These are phyloP conservation scores for Eueremaeus valkanovi DNA, from an alignment of 2,888 invertebrate genomes.

Conservation along the genomic window DNA sequence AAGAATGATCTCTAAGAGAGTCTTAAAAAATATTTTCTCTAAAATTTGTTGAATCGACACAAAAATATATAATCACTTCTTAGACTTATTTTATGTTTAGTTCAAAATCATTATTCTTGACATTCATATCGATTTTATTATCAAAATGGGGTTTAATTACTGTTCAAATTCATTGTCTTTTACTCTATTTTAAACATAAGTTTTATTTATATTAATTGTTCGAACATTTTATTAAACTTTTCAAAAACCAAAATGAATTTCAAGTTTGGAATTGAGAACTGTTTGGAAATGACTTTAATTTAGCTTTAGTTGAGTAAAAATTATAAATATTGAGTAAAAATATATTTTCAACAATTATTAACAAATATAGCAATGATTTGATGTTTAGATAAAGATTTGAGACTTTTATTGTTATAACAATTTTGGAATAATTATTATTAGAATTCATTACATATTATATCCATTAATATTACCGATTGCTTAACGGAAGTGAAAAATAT, in stretches of 20 bases:
- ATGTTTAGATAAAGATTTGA: background rate
- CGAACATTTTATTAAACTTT: too few species aligned
- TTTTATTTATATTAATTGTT: too few species aligned
- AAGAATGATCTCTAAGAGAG: background rate
- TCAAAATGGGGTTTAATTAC: background rate
- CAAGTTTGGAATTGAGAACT: too few species aligned
- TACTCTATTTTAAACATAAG: too few species aligned
- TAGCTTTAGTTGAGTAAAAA: background rate
- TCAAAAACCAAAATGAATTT: too few species aligned
- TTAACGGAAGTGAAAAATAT: constrained; percentile 46
- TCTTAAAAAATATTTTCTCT: background rate
- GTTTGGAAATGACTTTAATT: too few species aligned
- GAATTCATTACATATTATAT: too few species aligned
- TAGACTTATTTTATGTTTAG: background rate
- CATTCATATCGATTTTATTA: too few species aligned
- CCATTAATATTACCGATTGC: background rate
- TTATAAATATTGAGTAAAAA: background rate
- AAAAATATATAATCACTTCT: too few species aligned
- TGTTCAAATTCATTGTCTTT: too few species aligned
- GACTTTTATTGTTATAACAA: background rate
- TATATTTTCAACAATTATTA: background rate
- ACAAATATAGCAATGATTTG: background rate
- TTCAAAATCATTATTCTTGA: background rate
- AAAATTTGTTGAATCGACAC: background rate
- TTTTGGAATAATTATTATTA: background rate